A percentile compares a stretch with the other conserved stretches of the same genome.
phyloP scores from a whole-genome alignment of 2,888 invertebrate species.

The Chouioia cunea region DNA sequence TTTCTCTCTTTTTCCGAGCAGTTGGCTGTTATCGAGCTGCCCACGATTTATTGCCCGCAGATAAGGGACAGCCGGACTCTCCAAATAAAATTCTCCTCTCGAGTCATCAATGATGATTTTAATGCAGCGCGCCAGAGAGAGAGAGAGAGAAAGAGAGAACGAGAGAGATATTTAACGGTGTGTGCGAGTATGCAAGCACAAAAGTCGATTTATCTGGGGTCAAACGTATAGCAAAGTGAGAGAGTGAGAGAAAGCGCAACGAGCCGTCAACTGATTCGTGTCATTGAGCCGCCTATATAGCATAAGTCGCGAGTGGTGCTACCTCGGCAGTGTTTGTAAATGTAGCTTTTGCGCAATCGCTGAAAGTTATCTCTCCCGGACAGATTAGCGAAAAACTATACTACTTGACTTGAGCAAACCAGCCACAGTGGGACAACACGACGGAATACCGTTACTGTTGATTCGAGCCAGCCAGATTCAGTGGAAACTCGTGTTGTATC shows the following conservation, averaged over 20 bases:
- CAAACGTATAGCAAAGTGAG: slow-evolving; percentile 5
- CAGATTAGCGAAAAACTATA: slow-evolving; percentile 8
- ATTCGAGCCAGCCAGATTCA: background rate
- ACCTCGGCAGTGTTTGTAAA: no score
- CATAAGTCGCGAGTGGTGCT: no score
- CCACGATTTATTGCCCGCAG: no score
- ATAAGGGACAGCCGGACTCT: no score
- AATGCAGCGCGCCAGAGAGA: slow-evolving; percentile 11
- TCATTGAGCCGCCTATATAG: no score
- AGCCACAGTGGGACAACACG: background rate
- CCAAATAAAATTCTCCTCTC: no score
- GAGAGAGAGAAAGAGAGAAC: background rate
- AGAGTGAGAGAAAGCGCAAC: no score
- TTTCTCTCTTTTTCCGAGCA: no score
- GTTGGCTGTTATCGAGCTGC: no score
- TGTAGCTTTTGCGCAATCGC: slow-evolving; percentile 3
- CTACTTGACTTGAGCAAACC: slow-evolving; percentile 3
- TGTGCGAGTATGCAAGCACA: background rate
- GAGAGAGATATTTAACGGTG: slow-evolving; percentile 31
- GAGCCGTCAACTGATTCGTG: no score
- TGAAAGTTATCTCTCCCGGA: no score
- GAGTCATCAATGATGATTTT: background rate
- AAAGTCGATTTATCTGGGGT: slow-evolving; percentile 5
- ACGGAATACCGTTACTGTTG: background rate
- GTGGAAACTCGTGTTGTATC: background rate